Evolutionary conservation across 2,888 invertebrate species (phyloP), one percentile per base, ranked within the genome.

Genomic region (Mylabris sibirica): DNA sequence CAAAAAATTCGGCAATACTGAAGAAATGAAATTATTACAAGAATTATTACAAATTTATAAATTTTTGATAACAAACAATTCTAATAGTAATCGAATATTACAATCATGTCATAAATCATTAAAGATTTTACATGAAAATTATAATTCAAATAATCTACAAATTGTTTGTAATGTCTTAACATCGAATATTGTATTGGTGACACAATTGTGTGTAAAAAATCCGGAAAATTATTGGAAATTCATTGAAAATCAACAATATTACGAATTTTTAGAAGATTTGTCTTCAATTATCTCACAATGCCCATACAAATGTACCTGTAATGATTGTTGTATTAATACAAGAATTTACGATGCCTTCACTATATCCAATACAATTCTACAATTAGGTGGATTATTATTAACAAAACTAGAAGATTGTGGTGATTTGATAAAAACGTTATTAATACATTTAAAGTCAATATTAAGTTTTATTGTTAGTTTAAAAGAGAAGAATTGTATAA

Each of bases 111-210:
- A 67, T 14, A 41, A 53, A n/a, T 34, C 20, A 3, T 59, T 67
- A 6, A 67, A 67, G 11, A 59, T 11, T n/a, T 57, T 64, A 20
- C 38, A 64, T 20, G 11, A 35, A 26, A 30, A 12, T 12, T 60
- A 60, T 11, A 26, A 57, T 11, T 49, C 60, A 8, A n/a, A 64
- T 9, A 30, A 63, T 17, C 49, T 64, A 4, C 60, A 64, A 44
- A 20, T 49, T 11, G 61, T 65, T n/a, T 68, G 65, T 61, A 41
- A 62, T 17, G 11, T 63, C 8, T 34, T 68, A 11, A 12, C 63
- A 2, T 12, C 38, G 1, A 53, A 59, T 12, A 63, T 41, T 12
- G 5, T 26, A 12, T 30, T 44, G 9, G 24, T 30, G 1, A 20
- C 63, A 6, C 41, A 59, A 60, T 24, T 63, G 1, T 60, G 14